Conservation (phyloP, 1,140 invertebrate species). For the Halesus radiatus region DNA sequence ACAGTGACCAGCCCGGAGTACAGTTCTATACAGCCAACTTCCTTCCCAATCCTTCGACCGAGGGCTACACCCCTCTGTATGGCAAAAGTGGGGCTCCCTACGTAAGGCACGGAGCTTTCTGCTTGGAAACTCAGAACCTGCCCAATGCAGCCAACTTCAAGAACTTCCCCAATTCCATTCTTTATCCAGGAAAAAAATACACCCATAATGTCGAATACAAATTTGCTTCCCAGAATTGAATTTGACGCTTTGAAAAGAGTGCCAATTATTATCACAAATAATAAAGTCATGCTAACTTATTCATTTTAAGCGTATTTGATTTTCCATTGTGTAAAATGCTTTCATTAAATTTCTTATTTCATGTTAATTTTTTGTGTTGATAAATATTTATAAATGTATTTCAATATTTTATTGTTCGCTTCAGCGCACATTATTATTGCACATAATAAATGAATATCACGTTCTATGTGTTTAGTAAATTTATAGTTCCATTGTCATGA, state of each 20-base stretch:
- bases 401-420: too few species aligned
- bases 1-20: constrained; percentile 89
- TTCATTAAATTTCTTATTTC: too few species aligned
- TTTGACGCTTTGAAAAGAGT: not conserved
- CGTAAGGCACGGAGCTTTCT: constrained; percentile 85
- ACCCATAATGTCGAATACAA: constrained; percentile 48
- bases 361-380: too few species aligned
- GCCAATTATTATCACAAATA: too few species aligned
- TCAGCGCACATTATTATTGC: too few species aligned
- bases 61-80: constrained; percentile 2
- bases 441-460: too few species aligned
- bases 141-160: constrained; percentile 86
- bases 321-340: too few species aligned
- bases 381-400: too few species aligned
- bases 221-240: constrained; percentile 40
- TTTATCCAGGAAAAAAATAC: constrained; percentile 50
- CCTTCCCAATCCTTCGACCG: constrained; percentile 69
- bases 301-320: too few species aligned
- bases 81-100: constrained; percentile 83
- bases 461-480: too few species aligned
- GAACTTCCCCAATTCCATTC: constrained; percentile 44
- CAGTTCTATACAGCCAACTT: constrained; percentile 91
- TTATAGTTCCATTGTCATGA: too few species aligned
- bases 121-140: constrained; percentile 93
- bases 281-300: too few species aligned